These are phyloP conservation scores for Ctenochaetus hawaiiensis DNA, from an alignment of 2,797 vertebrate species.

Conservation along the genomic window DNA sequence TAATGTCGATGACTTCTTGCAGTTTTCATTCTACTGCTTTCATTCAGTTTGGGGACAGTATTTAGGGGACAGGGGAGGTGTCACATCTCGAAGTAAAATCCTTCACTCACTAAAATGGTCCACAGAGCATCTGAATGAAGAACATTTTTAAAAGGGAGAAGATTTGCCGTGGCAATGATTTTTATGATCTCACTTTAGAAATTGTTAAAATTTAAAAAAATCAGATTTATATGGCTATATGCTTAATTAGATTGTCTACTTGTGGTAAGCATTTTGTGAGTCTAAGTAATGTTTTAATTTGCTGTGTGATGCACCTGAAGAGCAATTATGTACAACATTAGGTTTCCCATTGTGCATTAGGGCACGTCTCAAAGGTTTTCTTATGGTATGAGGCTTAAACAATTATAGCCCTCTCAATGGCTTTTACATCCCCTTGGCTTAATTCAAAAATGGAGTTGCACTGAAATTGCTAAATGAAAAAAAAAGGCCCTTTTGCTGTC, in stretches of 20 bases:
- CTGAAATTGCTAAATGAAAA: conserved; percentile 50
- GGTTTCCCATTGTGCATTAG: conserved; percentile 23
- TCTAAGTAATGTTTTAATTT: conserved; percentile 24
- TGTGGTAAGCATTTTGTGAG: not conserved
- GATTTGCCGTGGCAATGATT: not conserved
- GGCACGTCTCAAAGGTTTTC: conserved; percentile 49
- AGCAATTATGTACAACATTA: conserved; percentile 35
- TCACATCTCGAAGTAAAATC: not conserved
- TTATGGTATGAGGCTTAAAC: conserved; percentile 33
- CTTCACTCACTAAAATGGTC: not conserved
- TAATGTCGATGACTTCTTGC: conserved; percentile 35
- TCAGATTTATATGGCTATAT: not conserved
- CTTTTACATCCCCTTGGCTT: conserved; percentile 40
- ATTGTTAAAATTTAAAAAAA: not conserved
- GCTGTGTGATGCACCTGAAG: conserved; percentile 39
- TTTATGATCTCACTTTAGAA: not conserved
- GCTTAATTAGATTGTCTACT: not conserved
- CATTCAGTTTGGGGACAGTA: conserved; percentile 4
- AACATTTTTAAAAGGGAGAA: not conserved
- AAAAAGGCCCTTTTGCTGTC: conserved; percentile 56
- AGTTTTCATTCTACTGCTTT: conserved; percentile 38
- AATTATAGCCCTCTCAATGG: conserved; percentile 42
- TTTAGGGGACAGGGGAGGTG: not conserved
- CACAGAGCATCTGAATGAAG: not conserved
- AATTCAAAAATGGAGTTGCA: conserved; percentile 51